Evolutionary conservation across 2,888 invertebrate genomes (phyloP).

Genomic region (Drosophila merina): DNA sequence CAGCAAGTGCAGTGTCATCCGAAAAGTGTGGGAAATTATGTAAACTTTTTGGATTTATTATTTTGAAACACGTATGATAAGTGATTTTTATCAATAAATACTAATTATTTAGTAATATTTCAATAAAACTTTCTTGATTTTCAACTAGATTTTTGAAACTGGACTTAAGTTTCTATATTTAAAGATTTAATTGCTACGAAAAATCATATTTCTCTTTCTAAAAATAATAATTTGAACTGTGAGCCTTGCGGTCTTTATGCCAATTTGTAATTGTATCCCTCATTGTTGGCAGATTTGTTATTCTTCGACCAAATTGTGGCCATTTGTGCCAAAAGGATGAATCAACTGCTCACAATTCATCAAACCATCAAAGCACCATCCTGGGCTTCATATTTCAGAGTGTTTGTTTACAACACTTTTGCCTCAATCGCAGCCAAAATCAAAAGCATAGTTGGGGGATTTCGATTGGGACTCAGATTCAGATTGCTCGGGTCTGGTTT

Average conservation of each 20-base stretch:
- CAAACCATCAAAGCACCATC: constrained; percentile 34
- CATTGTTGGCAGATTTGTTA: background rate
- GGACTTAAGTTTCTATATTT: too few relatives aligned
- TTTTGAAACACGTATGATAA: background rate
- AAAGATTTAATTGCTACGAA: background rate
- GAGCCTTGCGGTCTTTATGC: constrained; percentile 41
- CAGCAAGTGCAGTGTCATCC: constrained; percentile 25
- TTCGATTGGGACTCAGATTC: constrained; percentile 26
- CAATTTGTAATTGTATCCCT: constrained; percentile 62
- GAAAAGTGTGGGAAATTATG: constrained; percentile 30
- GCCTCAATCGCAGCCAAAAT: constrained; percentile 35
- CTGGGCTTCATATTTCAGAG: constrained; percentile 41
- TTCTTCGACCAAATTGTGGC: constrained; percentile 56
- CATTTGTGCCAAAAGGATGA: constrained; percentile 70
- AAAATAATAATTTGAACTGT: constrained; percentile 22
- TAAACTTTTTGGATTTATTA: background rate
- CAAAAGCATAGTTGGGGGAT: constrained; percentile 17
- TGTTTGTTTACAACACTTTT: constrained; percentile 36
- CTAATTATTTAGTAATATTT: background rate
- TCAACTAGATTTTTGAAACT: too few relatives aligned
- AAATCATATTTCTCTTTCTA: background rate
- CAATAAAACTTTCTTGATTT: too few relatives aligned
- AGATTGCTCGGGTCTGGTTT: constrained; percentile 24
- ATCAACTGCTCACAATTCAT: constrained; percentile 11
- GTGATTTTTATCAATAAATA: background rate